phyloP scores from a whole-genome alignment of 2,113 vertebrate species.

The Pycnonotus jocosus region DNA sequence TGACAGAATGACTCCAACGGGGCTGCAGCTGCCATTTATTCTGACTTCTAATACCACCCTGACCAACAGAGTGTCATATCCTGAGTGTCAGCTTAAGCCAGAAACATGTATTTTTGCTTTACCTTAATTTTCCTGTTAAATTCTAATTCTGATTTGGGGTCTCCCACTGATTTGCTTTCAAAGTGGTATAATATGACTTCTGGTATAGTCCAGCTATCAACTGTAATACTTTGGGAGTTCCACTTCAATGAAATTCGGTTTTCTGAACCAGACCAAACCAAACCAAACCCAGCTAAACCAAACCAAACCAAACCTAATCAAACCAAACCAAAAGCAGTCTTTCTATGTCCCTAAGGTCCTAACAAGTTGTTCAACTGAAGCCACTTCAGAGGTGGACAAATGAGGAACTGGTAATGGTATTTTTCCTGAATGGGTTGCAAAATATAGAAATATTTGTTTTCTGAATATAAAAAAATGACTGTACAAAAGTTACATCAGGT shows the following conservation, averaged over 20 bases:
- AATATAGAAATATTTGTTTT: not conserved
- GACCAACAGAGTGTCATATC: no score
- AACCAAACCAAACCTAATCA: not conserved
- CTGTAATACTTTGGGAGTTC: not conserved
- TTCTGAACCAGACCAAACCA: not conserved
- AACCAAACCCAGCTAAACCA: no score
- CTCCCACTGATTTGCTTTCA: not conserved
- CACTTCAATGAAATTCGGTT: not conserved
- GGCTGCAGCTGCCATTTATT: not conserved
- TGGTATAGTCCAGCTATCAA: not conserved
- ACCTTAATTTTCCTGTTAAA: not conserved
- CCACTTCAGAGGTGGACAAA: not conserved
- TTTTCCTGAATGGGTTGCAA: not conserved
- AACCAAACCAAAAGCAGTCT: not conserved
- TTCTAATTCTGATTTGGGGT: not conserved
- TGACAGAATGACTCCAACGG: not conserved
- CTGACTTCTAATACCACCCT: not conserved
- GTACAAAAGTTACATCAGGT: not conserved
- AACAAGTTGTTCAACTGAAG: not conserved
- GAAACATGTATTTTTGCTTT: not conserved
- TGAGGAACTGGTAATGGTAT: not conserved
- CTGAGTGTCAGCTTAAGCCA: not conserved
- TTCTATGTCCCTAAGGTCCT: not conserved
- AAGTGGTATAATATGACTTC: not conserved
- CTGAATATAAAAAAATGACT: not conserved